Evolutionary conservation across 2,797 vertebrate genomes (phyloP).

Genomic region (Syngnathus acus): DNA sequence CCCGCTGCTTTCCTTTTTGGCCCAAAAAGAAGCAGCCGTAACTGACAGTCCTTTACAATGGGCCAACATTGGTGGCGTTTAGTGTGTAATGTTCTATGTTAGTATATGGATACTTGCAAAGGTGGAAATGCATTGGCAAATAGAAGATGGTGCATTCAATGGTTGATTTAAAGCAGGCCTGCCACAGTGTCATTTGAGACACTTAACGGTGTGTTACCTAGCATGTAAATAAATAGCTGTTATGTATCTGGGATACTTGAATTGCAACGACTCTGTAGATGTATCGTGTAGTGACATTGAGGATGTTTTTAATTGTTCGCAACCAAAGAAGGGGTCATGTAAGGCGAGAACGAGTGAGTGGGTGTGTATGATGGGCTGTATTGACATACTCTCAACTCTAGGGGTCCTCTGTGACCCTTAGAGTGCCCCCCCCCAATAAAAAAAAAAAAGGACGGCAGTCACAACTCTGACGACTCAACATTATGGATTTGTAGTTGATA

Average conservation of each 20-base stretch:
- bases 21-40: slow-evolving; percentile 68
- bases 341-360: not conserved
- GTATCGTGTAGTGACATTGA: not conserved
- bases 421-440: slow-evolving; percentile 1
- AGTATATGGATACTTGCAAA: not conserved
- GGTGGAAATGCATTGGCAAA: not conserved
- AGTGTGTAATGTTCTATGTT: slow-evolving; percentile 26
- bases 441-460: no score
- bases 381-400: not conserved
- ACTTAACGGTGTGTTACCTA: no score
- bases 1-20: slow-evolving; percentile 72
- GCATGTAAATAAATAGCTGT: no score
- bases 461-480: no score
- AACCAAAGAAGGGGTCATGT: not conserved
- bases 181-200: no score
- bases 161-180: not conserved
- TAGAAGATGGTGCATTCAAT: not conserved
- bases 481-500: no score
- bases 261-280: not conserved
- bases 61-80: slow-evolving; percentile 63
- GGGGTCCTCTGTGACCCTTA: not conserved
- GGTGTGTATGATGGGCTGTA: not conserved
- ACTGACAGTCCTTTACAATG: slow-evolving; percentile 78
- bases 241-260: not conserved
- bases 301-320: not conserved